Conservation (phyloP, 2,113 vertebrate species). For the Chaetorhynchus papuensis region DNA sequence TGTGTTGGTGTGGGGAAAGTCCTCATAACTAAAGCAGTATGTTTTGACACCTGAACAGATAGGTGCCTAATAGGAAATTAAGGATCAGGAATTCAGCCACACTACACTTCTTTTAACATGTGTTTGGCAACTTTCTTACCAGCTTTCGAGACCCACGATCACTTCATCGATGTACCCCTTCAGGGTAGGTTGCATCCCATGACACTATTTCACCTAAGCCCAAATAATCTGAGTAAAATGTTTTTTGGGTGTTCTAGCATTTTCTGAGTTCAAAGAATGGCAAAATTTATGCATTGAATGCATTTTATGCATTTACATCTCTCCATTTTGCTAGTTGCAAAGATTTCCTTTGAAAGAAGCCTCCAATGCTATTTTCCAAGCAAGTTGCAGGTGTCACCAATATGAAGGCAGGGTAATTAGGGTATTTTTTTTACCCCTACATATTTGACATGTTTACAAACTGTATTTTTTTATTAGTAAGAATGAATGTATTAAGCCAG, state of each 20-base stretch:
- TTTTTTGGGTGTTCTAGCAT: neutral
- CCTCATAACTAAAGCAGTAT: neutral
- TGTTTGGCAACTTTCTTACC: neutral
- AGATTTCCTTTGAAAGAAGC: neutral
- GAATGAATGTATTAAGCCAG: neutral
- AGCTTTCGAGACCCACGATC: neutral
- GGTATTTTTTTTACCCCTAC: rapidly evolving
- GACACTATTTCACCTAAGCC: neutral
- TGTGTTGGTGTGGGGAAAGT: neutral
- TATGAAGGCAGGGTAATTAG: neutral
- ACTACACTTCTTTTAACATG: neutral
- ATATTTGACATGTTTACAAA: neutral
- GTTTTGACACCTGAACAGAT: neutral
- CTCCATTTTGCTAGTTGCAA: neutral
- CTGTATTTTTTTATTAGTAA: neutral
- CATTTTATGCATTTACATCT: neutral
- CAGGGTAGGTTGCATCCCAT: neutral
- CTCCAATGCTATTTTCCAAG: neutral
- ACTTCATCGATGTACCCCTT: neutral
- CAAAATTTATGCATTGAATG: neutral
- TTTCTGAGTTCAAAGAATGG: neutral
- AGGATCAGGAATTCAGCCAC: neutral
- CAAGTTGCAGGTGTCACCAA: neutral
- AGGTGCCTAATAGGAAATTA: neutral
- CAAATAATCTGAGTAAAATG: neutral